Evolutionary conservation across 30 jellyfish, hydroid and myxozoan species (phyloP).

Genomic region (Euphysa ruthae): DNA sequence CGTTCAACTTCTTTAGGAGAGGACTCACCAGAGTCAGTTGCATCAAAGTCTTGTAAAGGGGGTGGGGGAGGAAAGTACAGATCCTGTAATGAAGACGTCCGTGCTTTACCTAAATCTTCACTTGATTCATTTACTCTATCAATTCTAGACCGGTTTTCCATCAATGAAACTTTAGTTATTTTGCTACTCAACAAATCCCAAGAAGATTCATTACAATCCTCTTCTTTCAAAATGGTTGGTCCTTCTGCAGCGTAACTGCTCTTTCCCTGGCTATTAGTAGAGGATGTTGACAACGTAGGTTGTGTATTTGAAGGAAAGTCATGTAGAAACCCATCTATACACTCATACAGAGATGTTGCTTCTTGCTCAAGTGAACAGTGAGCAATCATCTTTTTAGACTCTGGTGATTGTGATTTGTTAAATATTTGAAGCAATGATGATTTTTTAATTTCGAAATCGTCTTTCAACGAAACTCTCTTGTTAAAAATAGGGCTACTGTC

Average conservation of each 20-base stretch:
- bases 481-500: too few species aligned
- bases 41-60: neutral
- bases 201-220: too few species aligned
- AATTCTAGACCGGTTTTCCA: too few species aligned
- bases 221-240: constrained; percentile 17
- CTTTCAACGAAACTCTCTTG: too few species aligned
- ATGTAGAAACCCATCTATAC: too few species aligned
- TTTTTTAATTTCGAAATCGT: too few species aligned
- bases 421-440: too few species aligned
- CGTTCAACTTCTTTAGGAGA: neutral
- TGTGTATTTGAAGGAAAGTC: too few species aligned
- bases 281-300: neutral
- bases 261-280: neutral
- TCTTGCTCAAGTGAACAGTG: too few species aligned
- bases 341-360: too few species aligned
- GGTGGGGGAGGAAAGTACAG: constrained; percentile 36
- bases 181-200: neutral
- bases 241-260: constrained; percentile 41
- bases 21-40: neutral
- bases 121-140: neutral
- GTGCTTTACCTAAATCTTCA: neutral
- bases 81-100: constrained; percentile 14
- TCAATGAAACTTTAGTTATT: neutral
- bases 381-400: too few species aligned
- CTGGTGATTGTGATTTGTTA: too few species aligned